These are phyloP conservation scores for Teleogryllus oceanicus DNA, from an alignment of 2,888 invertebrate species.

Conservation along the genomic window DNA sequence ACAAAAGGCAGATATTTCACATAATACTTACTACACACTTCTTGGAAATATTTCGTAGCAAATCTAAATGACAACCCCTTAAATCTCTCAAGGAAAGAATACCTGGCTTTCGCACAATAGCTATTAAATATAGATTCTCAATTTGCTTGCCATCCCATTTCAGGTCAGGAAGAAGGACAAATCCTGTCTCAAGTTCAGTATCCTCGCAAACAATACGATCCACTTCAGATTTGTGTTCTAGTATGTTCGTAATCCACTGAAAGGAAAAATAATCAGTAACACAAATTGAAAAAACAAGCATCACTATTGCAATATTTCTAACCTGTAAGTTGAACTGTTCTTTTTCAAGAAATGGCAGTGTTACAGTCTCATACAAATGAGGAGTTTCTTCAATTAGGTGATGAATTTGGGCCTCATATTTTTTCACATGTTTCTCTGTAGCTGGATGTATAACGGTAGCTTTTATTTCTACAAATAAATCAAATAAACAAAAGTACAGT, in stretches of 20 bases:
- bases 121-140: constrained; percentile 80
- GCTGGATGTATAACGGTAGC: constrained; percentile 90
- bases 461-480: constrained; percentile 64
- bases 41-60: constrained; percentile 75
- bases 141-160: constrained; percentile 86
- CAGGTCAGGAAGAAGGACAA: constrained; percentile 86
- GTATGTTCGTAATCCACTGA: constrained; percentile 96
- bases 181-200: constrained; percentile 71
- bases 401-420: constrained; percentile 71
- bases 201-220: constrained; percentile 86
- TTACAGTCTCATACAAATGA: constrained; percentile 72
- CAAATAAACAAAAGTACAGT: no score
- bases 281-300: not conserved
- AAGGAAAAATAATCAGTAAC: constrained; percentile 43
- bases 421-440: constrained; percentile 84
- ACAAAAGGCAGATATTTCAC: not conserved
- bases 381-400: constrained; percentile 82
- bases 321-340: constrained; percentile 79
- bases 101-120: constrained; percentile 67
- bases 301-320: constrained; percentile 34
- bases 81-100: constrained; percentile 85
- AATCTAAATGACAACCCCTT: constrained; percentile 67
- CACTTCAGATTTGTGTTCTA: constrained; percentile 84
- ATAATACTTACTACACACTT: constrained; percentile 63
- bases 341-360: constrained; percentile 69